Evolutionary conservation across 2,888 invertebrate genomes (phyloP).

Genomic region (Caenorhabditis drosophilae): DNA sequence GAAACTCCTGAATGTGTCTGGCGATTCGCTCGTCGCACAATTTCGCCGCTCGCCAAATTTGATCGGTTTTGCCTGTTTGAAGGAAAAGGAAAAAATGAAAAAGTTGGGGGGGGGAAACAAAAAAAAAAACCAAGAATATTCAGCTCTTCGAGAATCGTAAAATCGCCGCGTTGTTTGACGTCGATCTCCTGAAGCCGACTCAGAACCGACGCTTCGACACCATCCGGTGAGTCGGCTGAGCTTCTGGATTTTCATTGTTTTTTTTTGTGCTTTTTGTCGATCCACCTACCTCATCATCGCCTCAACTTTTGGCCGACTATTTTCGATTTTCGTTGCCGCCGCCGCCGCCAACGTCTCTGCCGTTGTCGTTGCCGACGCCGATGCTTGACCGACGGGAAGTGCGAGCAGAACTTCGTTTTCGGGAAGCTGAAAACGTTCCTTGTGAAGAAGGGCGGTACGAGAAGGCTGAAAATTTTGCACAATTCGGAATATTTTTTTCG

Average conservation of each 20-base stretch:
- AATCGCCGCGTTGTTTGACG: conserved; percentile 47
- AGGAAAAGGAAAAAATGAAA: no score
- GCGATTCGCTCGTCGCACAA: conserved; percentile 24
- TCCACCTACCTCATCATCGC: not conserved
- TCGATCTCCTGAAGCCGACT: conserved; percentile 49
- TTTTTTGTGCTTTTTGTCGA: not conserved
- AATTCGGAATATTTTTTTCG: no score
- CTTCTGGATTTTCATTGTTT: conserved; percentile 15
- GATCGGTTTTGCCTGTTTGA: conserved; percentile 64
- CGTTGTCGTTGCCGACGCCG: no score
- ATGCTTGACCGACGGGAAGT: no score
- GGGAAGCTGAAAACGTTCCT: conserved; percentile 13
- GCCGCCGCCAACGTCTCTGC: not conserved
- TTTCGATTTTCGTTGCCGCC: not conserved
- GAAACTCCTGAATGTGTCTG: conserved; percentile 59
- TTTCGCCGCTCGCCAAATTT: conserved; percentile 61
- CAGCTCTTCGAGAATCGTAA: conserved; percentile 53
- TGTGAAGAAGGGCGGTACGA: conserved; percentile 25
- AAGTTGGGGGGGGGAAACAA: no score
- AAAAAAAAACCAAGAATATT: no score
- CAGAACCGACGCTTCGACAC: conserved; percentile 52
- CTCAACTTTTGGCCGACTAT: no score
- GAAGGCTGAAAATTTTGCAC: conserved; percentile 23
- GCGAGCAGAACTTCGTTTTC: no score
- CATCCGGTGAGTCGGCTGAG: conserved; percentile 47